Evolutionary conservation across 2,888 invertebrate genomes (phyloP).

Genomic region (Mantis religiosa): DNA sequence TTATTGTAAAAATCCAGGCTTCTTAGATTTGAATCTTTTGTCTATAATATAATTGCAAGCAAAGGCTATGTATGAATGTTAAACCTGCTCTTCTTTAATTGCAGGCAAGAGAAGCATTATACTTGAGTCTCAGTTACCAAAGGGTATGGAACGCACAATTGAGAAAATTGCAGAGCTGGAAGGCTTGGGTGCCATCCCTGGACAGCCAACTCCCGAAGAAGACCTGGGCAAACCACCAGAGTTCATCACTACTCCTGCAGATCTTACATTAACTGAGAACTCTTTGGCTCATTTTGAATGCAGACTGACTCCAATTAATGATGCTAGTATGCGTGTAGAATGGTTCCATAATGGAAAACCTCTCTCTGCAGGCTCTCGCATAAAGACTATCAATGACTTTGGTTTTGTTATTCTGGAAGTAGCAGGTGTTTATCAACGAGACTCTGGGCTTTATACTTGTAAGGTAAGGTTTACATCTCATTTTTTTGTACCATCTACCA

Average conservation of each 20-base stretch:
- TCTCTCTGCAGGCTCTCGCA: slow-evolving; percentile 82
- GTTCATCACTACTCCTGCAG: slow-evolving; percentile 82
- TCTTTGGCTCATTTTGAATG: slow-evolving; percentile 91
- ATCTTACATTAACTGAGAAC: slow-evolving; percentile 79
- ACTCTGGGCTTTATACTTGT: slow-evolving; percentile 88
- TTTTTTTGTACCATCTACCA: too few relatives aligned
- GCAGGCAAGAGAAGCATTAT: slow-evolving; percentile 79
- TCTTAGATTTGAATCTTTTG: too few relatives aligned
- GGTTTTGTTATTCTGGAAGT: slow-evolving; percentile 96
- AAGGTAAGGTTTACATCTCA: slow-evolving; percentile 46
- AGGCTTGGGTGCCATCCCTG: slow-evolving; percentile 70
- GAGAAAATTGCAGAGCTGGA: slow-evolving; percentile 89
- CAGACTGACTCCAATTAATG: slow-evolving; percentile 80
- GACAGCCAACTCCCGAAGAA: slow-evolving; percentile 67
- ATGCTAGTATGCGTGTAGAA: slow-evolving; percentile 90
- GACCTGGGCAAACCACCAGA: slow-evolving; percentile 86
- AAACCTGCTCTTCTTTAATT: slow-evolving; percentile 24
- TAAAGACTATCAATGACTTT: slow-evolving; percentile 95
- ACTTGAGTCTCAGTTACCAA: slow-evolving; percentile 84
- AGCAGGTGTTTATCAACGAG: slow-evolving; percentile 87
- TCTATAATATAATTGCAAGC: too few relatives aligned
- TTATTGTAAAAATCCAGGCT: neutral
- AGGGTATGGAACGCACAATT: slow-evolving; percentile 90
- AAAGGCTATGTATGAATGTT: neutral
- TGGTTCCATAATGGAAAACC: slow-evolving; percentile 98